A percentile compares a stretch with the other conserved stretches of the same genome.
These are phyloP conservation scores for Thunnus maccoyii DNA, from an alignment of 2,113 vertebrate species.

Conservation along the genomic window DNA sequence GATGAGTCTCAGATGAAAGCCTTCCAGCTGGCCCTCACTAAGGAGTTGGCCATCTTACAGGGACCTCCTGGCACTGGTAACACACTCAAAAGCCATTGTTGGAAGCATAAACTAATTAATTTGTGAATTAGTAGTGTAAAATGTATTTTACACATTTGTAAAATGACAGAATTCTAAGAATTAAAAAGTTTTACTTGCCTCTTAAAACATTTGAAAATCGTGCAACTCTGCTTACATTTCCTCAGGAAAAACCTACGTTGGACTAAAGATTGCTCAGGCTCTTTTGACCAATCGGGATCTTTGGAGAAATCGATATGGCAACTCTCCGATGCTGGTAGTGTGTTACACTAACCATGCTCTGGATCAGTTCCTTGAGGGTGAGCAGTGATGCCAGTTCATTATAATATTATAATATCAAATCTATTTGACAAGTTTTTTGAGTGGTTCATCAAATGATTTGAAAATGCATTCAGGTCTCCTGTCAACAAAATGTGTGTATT, in stretches of 20 bases:
- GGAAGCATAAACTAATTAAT: neutral
- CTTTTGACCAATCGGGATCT: slow-evolving; percentile 85
- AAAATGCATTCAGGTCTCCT: neutral
- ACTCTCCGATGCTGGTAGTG: slow-evolving; percentile 90
- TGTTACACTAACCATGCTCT: slow-evolving; percentile 98
- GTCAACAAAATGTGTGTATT: neutral
- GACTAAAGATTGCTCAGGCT: slow-evolving; percentile 93
- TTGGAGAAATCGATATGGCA: slow-evolving; percentile 71
- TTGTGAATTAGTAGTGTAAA: neutral
- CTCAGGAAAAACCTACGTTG: slow-evolving; percentile 94
- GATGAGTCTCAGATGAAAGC: slow-evolving; percentile 94
- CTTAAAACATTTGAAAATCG: neutral
- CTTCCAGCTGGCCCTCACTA: slow-evolving; percentile 92
- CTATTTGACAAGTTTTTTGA: neutral
- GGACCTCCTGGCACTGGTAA: slow-evolving; percentile 96
- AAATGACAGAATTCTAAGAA: neutral
- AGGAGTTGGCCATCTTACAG: slow-evolving; percentile 95
- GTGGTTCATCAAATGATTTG: neutral
- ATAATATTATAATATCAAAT: neutral
- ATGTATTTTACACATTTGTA: neutral
- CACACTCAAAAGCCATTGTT: slow-evolving; percentile 11
- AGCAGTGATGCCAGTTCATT: neutral
- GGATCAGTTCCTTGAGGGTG: slow-evolving; percentile 99
- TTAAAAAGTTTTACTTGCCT: neutral
- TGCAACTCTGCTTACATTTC: slow-evolving; percentile 16